Evolutionary conservation across 2,113 vertebrate species (phyloP).

Genomic region (Dunckerocampus dactyliophorus): DNA sequence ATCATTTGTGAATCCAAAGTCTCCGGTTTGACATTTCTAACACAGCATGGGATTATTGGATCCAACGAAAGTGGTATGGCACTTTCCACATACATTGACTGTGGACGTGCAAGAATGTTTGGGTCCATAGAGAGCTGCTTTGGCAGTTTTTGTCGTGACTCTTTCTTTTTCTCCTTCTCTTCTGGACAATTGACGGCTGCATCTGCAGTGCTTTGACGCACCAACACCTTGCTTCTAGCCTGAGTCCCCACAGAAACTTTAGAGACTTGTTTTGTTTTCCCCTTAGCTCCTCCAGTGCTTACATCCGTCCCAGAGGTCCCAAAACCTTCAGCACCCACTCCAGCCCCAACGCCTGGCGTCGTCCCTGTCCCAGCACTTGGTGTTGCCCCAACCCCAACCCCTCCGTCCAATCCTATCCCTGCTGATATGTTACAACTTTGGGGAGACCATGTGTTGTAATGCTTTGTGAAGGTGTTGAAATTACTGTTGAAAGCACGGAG

Average conservation of each 20-base stretch:
- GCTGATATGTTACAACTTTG: slow-evolving; percentile 48
- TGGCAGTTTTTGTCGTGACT: slow-evolving; percentile 47
- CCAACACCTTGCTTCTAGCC: slow-evolving; percentile 67
- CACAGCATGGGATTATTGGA: slow-evolving; percentile 49
- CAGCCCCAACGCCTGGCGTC: background rate
- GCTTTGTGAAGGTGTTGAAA: slow-evolving; percentile 74
- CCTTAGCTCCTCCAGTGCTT: slow-evolving; percentile 39
- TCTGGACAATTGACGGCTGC: slow-evolving; percentile 75
- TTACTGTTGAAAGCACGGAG: slow-evolving; percentile 77
- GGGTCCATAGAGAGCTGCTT: slow-evolving; percentile 72
- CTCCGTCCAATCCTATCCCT: slow-evolving; percentile 26
- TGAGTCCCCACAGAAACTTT: slow-evolving; percentile 74
- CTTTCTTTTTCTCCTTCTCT: slow-evolving; percentile 58
- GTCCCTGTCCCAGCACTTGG: background rate
- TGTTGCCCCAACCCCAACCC: slow-evolving; percentile 9
- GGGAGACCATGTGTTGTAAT: slow-evolving; percentile 78
- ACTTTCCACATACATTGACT: slow-evolving; percentile 68
- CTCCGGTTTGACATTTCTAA: slow-evolving; percentile 31
- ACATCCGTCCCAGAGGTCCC: slow-evolving; percentile 23
- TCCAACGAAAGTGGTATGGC: slow-evolving; percentile 67
- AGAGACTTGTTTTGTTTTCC: slow-evolving; percentile 54
- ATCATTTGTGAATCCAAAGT: slow-evolving; percentile 21
- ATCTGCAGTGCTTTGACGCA: slow-evolving; percentile 75
- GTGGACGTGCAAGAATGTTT: slow-evolving; percentile 65
- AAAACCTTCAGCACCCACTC: slow-evolving; percentile 8